These are phyloP conservation scores for Aspidiotus rigidus DNA, from an alignment of 2,888 invertebrate genomes.

Conservation along the genomic window DNA sequence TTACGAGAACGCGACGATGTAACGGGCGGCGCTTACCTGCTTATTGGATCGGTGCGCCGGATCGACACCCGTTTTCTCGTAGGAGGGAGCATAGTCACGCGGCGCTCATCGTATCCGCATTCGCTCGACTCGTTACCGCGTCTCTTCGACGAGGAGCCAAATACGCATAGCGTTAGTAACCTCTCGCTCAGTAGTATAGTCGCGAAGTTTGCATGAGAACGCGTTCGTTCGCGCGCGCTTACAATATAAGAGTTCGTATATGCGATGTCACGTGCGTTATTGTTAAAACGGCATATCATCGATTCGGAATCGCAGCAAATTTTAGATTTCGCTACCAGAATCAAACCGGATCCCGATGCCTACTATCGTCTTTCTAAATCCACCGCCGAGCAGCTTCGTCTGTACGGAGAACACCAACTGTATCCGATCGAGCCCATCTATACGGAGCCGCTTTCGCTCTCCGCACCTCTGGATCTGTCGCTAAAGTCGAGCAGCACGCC, in stretches of 20 bases:
- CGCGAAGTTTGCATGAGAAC: slow-evolving; percentile 24
- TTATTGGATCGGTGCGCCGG: slow-evolving; percentile 17
- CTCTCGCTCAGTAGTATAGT: slow-evolving; percentile 21
- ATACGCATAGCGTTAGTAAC: neutral
- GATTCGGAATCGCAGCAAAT: slow-evolving; percentile 15
- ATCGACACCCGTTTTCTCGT: slow-evolving; percentile 1
- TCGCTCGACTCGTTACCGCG: no score
- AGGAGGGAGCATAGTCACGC: neutral
- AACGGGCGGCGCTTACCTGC: slow-evolving; percentile 32
- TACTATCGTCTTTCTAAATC: slow-evolving; percentile 16
- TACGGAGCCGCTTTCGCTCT: slow-evolving; percentile 13
- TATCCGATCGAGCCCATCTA: slow-evolving; percentile 10
- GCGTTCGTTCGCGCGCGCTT: slow-evolving; percentile 22
- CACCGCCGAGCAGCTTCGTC: slow-evolving; percentile 3
- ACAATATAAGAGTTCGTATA: slow-evolving; percentile 16
- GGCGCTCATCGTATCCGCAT: no score
- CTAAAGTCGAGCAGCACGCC: slow-evolving; percentile 53
- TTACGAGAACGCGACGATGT: slow-evolving; percentile 1
- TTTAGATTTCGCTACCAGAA: slow-evolving; percentile 10
- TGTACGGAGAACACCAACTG: slow-evolving; percentile 5
- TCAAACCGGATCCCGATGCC: slow-evolving; percentile 16
- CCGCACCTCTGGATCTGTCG: slow-evolving; percentile 61
- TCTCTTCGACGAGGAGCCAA: neutral
- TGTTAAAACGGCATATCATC: slow-evolving; percentile 27
- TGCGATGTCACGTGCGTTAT: slow-evolving; percentile 32